These are phyloP conservation scores for Suillia variegata DNA, from an alignment of 2,888 invertebrate species.

Conservation along the genomic window DNA sequence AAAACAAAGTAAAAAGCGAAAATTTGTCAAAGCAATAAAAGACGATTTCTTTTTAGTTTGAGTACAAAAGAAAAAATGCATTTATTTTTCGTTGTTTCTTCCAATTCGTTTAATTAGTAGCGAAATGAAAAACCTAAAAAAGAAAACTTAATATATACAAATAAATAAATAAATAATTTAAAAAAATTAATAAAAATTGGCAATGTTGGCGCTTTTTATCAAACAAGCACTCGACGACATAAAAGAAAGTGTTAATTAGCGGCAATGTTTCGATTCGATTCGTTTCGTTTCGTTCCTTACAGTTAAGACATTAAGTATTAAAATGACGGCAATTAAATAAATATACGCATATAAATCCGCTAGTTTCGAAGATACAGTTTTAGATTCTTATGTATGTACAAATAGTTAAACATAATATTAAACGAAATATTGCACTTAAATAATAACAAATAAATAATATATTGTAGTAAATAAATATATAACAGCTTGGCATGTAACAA, in stretches of 20 bases:
- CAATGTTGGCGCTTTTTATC: neutral
- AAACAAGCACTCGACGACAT: neutral
- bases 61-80: neutral
- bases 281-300: too few relatives aligned
- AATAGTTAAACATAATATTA: too few relatives aligned
- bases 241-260: neutral
- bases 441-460: too few relatives aligned
- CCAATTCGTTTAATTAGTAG: neutral
- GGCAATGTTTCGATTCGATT: neutral
- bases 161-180: constrained; percentile 16
- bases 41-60: constrained; percentile 8
- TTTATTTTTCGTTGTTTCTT: neutral
- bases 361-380: too few relatives aligned
- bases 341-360: too few relatives aligned
- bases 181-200: too few relatives aligned
- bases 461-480: too few relatives aligned
- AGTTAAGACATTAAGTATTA: too few relatives aligned
- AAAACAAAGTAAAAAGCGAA: neutral
- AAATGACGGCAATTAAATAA: too few relatives aligned
- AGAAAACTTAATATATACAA: neutral
- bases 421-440: too few relatives aligned
- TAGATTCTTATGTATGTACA: too few relatives aligned
- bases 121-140: constrained; percentile 6
- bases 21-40: neutral
- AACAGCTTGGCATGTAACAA: too few relatives aligned